A percentile compares a stretch with the other conserved stretches of the same genome.
Evolutionary conservation across 2,888 invertebrate genomes (phyloP).

Genomic region (Anagyrus pseudococci): DNA sequence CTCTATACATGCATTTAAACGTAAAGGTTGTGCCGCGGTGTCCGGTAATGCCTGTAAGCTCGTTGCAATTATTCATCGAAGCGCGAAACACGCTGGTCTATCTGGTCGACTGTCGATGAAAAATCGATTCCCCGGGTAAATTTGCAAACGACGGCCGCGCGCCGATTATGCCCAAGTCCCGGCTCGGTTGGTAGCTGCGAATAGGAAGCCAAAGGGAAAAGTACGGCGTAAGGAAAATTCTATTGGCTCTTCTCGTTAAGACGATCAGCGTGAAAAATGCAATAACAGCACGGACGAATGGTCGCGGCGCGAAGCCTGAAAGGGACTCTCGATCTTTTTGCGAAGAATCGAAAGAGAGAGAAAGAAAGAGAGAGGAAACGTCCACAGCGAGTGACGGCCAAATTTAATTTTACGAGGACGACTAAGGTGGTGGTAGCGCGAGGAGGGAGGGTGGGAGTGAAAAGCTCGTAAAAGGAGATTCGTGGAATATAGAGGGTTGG

Average conservation of each 20-base stretch:
- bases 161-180: background rate
- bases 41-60: background rate
- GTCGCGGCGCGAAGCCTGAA: conserved; percentile 1
- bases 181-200: conserved; percentile 10
- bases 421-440: background rate
- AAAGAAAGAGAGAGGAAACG: conserved; percentile 1
- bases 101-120: no score
- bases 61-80: background rate
- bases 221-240: conserved; percentile 18
- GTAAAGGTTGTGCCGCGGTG: no score
- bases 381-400: conserved; percentile 9
- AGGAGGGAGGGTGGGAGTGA: background rate
- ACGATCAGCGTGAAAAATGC: conserved; percentile 29
- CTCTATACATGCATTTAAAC: background rate
- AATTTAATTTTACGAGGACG: conserved; percentile 28
- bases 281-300: conserved; percentile 17
- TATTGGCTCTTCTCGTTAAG: conserved; percentile 26
- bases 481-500: no score
- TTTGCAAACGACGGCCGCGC: background rate
- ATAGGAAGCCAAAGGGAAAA: conserved; percentile 6
- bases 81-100: background rate
- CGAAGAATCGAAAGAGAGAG: background rate
- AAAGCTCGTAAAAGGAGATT: no score
- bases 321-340: conserved; percentile 16
- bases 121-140: background rate